phyloP scores from a whole-genome alignment of 2,113 vertebrate genomes.

The Tympanuchus pallidicinctus region DNA sequence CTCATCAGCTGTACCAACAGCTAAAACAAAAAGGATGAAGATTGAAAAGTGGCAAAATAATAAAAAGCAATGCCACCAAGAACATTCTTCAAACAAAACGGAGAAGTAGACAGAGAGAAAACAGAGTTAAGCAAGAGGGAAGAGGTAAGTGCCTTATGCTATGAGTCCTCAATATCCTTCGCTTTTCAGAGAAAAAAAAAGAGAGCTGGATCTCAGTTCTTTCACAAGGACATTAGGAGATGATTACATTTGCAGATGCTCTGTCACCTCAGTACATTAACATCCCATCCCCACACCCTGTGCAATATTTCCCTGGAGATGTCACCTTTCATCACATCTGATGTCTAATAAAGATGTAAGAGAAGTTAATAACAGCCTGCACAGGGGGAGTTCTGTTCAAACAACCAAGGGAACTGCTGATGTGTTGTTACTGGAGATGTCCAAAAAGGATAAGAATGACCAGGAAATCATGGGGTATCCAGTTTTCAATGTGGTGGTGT shows the following conservation, averaged over 20 bases:
- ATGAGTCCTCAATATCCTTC: background rate
- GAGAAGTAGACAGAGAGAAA: background rate
- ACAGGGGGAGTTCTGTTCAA: constrained; percentile 20
- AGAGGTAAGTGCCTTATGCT: background rate
- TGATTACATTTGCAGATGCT: constrained; percentile 5
- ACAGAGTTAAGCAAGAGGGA: background rate
- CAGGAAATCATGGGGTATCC: background rate
- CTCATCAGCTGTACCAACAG: background rate
- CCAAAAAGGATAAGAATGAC: background rate
- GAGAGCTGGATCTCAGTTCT: background rate
- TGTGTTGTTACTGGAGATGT: background rate
- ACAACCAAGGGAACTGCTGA: background rate
- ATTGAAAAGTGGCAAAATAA: background rate
- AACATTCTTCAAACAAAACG: background rate
- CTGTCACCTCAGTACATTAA: background rate
- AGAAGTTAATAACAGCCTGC: constrained; percentile 49
- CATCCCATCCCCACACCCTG: background rate
- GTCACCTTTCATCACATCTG: constrained; percentile 33
- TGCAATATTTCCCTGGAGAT: constrained; percentile 13
- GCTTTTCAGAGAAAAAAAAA: background rate
- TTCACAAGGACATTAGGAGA: background rate
- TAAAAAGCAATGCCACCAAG: background rate
- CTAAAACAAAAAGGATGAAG: background rate
- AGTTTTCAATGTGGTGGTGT: background rate
- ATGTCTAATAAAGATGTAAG: constrained; percentile 46